These are phyloP conservation scores for Sebastes glaucus DNA, from an alignment of 2,797 vertebrate genomes.

Conservation along the genomic window DNA sequence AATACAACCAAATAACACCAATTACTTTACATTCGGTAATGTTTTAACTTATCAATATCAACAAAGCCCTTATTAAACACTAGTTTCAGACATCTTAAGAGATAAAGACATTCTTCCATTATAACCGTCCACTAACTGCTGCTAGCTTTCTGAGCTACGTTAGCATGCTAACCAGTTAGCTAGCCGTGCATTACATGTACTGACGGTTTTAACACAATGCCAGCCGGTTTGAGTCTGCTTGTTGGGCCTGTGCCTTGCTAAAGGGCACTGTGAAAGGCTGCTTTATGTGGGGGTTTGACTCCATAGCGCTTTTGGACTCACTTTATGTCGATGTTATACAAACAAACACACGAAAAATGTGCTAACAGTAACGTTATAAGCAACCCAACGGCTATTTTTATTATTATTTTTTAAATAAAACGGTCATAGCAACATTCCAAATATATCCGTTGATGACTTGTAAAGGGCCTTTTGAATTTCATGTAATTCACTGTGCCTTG, in stretches of 20 bases:
- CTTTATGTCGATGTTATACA: background rate
- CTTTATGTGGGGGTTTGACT: background rate
- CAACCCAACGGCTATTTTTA: background rate
- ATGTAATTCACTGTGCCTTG: background rate
- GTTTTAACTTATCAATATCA: background rate
- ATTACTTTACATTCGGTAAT: rapidly evolving
- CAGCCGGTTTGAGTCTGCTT: too few species aligned
- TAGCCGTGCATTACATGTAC: background rate
- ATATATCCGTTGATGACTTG: background rate
- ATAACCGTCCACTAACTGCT: background rate
- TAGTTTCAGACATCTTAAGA: background rate
- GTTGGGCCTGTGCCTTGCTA: background rate
- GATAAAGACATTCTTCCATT: background rate
- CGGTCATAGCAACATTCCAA: background rate
- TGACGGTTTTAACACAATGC: too few species aligned
- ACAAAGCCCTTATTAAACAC: too few species aligned
- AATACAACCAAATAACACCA: background rate
- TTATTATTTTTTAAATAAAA: too few species aligned
- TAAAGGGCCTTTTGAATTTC: too few species aligned
- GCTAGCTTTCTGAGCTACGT: background rate
- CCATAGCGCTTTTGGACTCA: too few species aligned
- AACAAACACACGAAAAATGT: background rate
- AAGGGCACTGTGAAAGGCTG: too few species aligned
- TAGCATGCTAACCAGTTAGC: background rate
- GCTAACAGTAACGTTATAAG: background rate